Base-by-base conservation (phyloP, 2,113 vertebrate species). In the Oreochromis aureus region DNA sequence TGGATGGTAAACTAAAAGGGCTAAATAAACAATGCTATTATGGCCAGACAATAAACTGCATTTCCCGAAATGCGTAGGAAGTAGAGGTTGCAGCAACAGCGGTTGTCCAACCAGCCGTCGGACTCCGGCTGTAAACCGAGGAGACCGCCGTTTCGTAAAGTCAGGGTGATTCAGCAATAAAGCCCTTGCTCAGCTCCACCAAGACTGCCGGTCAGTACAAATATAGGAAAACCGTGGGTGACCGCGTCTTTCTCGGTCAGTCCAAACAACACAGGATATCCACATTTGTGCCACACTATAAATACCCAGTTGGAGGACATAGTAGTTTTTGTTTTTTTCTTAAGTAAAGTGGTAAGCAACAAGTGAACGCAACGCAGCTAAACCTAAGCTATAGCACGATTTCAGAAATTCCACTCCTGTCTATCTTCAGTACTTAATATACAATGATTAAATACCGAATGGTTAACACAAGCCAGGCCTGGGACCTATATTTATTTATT, bases 141-240 rank as follows among this genome's bases (percentile, higher is more conserved):
- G 66, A 87, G 85, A 86, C 89, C 86, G 87, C 53, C 71, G 89
- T 93, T 95, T 95, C 91, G 92, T 94, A 86, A 93, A 96, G 96
- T 96, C 96, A 97, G 53, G 82, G 96, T 97, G 96, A 97, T 96
- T 97, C 96, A 97, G 96, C 96, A 97, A 93, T 94, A 96, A 94
- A 90, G 46, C 48, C 80, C 63, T 51, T 69, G 84, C 85, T 86
- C 84, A 63, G 90, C 91, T 89, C 90, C 51, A 10, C 91, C 36
- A 63, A 87, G 44, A 22, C 88, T 46, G 78, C 36, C 78, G 53
- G 85, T 54, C 59, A 51, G 83, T 27, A 81, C 53, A 54, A 59
- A 84, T 54, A 81, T 61, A 54, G 46, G 32, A 85, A 87, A 87
- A 27, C 19, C 36, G 89, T 15, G 69, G 3, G 58, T 16, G 73